phyloP scores from a whole-genome alignment of 2,797 vertebrate genomes.

The Spatula clypeata region DNA sequence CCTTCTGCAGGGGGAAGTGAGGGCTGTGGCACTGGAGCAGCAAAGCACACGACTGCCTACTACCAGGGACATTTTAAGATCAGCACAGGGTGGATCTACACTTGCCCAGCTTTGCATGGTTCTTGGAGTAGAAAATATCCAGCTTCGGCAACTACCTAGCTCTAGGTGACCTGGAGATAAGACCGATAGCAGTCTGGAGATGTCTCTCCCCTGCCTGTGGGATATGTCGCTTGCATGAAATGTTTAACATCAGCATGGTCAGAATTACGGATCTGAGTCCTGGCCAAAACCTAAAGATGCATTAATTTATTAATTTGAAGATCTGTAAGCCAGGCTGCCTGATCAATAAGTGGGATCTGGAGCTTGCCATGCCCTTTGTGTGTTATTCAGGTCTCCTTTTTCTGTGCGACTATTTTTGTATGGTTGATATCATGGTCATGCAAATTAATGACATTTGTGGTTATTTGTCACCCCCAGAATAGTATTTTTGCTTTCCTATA shows the following conservation, averaged over 20 bases:
- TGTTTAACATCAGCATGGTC: background rate
- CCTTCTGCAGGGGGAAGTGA: background rate
- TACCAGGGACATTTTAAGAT: background rate
- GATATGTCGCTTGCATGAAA: accelerated
- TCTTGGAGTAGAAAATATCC: accelerated
- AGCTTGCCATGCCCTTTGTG: background rate
- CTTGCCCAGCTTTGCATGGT: accelerated
- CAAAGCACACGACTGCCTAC: background rate
- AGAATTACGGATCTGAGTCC: background rate
- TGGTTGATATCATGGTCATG: background rate
- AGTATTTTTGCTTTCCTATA: background rate
- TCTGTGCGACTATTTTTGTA: background rate
- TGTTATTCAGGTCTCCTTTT: background rate
- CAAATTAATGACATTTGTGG: background rate
- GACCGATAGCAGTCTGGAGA: background rate
- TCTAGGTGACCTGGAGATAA: background rate
- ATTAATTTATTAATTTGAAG: background rate
- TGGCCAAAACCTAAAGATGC: background rate
- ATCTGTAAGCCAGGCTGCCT: background rate
- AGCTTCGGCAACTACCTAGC: accelerated
- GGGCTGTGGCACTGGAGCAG: background rate
- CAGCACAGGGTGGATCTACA: background rate
- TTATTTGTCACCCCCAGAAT: background rate
- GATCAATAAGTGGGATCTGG: background rate
- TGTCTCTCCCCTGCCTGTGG: accelerated